Evolutionary conservation across 2,797 vertebrate genomes (phyloP).

Genomic region (Acridotheres tristis): DNA sequence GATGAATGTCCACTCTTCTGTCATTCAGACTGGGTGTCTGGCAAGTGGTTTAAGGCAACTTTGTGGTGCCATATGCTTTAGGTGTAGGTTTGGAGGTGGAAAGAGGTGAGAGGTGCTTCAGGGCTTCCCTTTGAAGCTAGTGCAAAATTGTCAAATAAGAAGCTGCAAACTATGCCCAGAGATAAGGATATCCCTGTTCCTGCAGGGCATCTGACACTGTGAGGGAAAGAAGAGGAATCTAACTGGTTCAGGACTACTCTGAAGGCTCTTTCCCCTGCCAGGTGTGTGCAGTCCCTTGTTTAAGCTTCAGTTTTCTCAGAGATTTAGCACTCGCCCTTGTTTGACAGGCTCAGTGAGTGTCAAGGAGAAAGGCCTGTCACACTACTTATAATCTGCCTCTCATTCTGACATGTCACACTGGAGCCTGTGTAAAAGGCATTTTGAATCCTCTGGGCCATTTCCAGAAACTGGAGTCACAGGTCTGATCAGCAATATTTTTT

Average conservation of each 20-base stretch:
- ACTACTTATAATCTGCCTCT: not conserved
- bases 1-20: not conserved
- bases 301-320: not conserved
- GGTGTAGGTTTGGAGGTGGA: not conserved
- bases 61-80: not conserved
- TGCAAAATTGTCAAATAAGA: not conserved
- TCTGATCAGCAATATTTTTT: not conserved
- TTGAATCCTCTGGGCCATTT: not conserved
- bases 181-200: not conserved
- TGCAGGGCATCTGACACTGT: not conserved
- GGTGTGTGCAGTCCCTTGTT: not conserved
- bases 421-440: not conserved
- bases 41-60: not conserved
- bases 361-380: not conserved
- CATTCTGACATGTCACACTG: not conserved
- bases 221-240: not conserved
- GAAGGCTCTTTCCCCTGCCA: not conserved
- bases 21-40: not conserved
- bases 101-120: not conserved
- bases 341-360: not conserved
- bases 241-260: not conserved
- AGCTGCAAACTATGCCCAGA: not conserved
- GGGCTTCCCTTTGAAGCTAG: not conserved
- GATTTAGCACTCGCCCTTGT: not conserved
- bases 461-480: not conserved